phyloP scores from a whole-genome alignment of 2,797 vertebrate species.

The Somateria mollissima region DNA sequence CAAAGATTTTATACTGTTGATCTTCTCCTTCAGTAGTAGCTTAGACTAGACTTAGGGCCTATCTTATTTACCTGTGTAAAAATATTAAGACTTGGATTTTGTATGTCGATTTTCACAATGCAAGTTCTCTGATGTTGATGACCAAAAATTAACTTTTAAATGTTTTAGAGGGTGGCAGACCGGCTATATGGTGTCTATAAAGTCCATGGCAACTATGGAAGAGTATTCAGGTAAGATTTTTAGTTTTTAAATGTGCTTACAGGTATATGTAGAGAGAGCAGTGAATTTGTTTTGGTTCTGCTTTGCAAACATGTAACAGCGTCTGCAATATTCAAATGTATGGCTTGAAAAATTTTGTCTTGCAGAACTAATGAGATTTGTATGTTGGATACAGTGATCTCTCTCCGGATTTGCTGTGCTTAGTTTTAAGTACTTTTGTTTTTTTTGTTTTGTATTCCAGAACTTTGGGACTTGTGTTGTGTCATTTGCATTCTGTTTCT shows the following conservation, averaged over 20 bases:
- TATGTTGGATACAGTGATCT: background rate
- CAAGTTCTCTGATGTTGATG: background rate
- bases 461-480: background rate
- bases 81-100: background rate
- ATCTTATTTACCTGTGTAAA: background rate
- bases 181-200: conserved; percentile 96
- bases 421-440: background rate
- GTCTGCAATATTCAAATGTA: background rate
- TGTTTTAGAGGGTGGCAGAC: conserved; percentile 91
- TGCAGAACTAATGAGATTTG: background rate
- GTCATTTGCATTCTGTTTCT: background rate
- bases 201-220: conserved; percentile 96
- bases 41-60: background rate
- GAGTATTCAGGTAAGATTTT: conserved; percentile 92
- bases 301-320: background rate
- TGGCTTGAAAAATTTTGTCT: background rate
- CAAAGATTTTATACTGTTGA: background rate
- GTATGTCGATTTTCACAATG: background rate
- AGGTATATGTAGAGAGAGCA: background rate
- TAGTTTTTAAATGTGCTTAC: background rate
- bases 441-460: background rate
- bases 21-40: background rate
- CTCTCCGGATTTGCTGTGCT: background rate
- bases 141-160: conserved; percentile 48
- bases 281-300: background rate